These are phyloP conservation scores for Kryptopterus vitreolus DNA, from an alignment of 2,797 vertebrate species.

Conservation along the genomic window DNA sequence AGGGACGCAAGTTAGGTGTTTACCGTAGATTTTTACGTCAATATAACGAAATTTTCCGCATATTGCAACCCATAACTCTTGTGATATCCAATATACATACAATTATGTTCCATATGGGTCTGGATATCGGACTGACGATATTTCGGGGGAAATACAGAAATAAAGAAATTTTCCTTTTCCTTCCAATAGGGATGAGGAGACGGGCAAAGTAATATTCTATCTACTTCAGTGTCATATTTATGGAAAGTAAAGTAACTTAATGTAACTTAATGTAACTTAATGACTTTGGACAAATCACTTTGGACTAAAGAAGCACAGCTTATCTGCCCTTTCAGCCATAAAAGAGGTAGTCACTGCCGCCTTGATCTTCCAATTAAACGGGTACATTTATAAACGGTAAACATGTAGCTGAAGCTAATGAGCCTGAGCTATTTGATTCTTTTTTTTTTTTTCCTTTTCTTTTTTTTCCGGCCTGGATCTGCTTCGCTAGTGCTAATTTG, in stretches of 20 bases:
- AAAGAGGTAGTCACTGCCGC: slow-evolving; percentile 58
- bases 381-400: slow-evolving; percentile 72
- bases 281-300: slow-evolving; percentile 51
- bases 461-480: slow-evolving; percentile 42
- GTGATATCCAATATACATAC: too few relatives aligned
- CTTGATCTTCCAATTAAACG: slow-evolving; percentile 72
- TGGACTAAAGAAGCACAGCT: slow-evolving; percentile 48
- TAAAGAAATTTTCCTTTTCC: too few relatives aligned
- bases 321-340: slow-evolving; percentile 60
- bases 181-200: slow-evolving; percentile 41
- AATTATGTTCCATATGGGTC: too few relatives aligned
- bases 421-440: slow-evolving; percentile 59
- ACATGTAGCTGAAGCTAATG: slow-evolving; percentile 74
- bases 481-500: slow-evolving; percentile 59
- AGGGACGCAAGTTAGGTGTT: too few relatives aligned
- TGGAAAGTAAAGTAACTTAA: slow-evolving; percentile 26
- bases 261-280: slow-evolving; percentile 20
- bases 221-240: slow-evolving; percentile 40
- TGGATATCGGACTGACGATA: too few relatives aligned
- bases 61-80: too few relatives aligned
- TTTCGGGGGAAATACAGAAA: too few relatives aligned
- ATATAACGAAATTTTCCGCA: too few relatives aligned
- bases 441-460: slow-evolving; percentile 50
- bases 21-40: too few relatives aligned
- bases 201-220: slow-evolving; percentile 34